Conservation (phyloP, 1,140 invertebrate species). For the Drosophila asahinai region DNA sequence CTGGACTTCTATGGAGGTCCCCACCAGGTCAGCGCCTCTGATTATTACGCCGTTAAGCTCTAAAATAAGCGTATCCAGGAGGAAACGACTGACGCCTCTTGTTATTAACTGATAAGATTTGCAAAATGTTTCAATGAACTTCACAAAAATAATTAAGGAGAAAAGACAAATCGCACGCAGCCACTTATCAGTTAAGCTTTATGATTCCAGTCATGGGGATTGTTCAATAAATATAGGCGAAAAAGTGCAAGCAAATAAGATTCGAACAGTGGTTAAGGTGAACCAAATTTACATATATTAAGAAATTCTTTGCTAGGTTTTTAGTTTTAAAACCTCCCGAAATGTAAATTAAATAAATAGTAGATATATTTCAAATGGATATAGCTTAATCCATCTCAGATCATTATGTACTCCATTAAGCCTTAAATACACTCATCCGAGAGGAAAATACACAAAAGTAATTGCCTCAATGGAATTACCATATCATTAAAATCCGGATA, state of each 20-base stretch:
- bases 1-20: conserved; percentile 92
- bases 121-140: neutral
- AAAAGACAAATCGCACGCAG: neutral
- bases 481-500: too few species aligned
- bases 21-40: conserved; percentile 87
- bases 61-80: conserved; percentile 11
- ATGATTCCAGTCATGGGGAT: conserved; percentile 16
- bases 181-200: conserved; percentile 38
- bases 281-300: neutral
- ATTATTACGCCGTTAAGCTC: conserved; percentile 86
- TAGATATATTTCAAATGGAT: too few species aligned
- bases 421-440: too few species aligned
- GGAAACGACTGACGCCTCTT: conserved; percentile 10
- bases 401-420: too few species aligned
- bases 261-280: neutral
- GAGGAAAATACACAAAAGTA: too few species aligned
- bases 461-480: too few species aligned
- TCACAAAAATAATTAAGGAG: conserved; percentile 9
- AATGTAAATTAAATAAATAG: too few species aligned
- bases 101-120: conserved; percentile 13
- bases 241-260: neutral
- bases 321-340: too few species aligned
- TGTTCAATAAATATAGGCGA: conserved; percentile 3
- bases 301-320: neutral
- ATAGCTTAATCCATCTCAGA: too few species aligned